Evolutionary conservation across 2,113 vertebrate genomes (phyloP), one percentile per base, ranked within the genome.

Genomic region (Tyto alba): DNA sequence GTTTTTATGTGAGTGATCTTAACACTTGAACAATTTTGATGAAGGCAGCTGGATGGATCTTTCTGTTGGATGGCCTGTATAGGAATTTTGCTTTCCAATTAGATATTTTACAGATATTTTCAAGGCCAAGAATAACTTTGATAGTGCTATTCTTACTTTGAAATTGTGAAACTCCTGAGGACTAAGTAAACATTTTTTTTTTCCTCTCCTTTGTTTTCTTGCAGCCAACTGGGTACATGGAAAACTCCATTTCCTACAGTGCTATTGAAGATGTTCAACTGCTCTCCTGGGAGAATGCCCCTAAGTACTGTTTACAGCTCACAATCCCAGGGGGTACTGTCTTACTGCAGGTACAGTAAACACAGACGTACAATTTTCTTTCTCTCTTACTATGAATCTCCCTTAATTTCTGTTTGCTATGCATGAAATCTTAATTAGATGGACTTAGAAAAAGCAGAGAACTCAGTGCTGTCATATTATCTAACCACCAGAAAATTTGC

Each of bases 231-330:
- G 99, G 99, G 93, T 99, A 99, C 98, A 99, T 99, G 99, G 99
- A 99, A 98, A 98, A 98, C 68, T 98, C 98, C 8, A 98, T 99
- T 97, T 99, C 99, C 97, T 99, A 99, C 98, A 99, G 99, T 97
- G 98, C 99, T 93, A 99, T 99, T 86, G 99, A 99, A 97, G 99
- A 99, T 32, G 98, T 99, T 97, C 99, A 99, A 98, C 98, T 99
- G 87, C 98, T 99, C 20, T 99, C 99, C n/a, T 99, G 99, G 99
- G 99, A 99, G 97, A 99, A 99, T 3, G 99, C 99, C 84, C 99
- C 99, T 21, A 99, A 99, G 97, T 99, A 99, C 98, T 99, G 99
- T 97, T 99, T 99, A 98, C 99, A 99, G 98, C 99, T 99, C 95
- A 99, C 99, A 16, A 98, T 99, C 97, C 99, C 99, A 0, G 99